These are phyloP conservation scores for Trachymyrmex septentrionalis DNA, from an alignment of 1,140 invertebrate species.

Conservation along the genomic window DNA sequence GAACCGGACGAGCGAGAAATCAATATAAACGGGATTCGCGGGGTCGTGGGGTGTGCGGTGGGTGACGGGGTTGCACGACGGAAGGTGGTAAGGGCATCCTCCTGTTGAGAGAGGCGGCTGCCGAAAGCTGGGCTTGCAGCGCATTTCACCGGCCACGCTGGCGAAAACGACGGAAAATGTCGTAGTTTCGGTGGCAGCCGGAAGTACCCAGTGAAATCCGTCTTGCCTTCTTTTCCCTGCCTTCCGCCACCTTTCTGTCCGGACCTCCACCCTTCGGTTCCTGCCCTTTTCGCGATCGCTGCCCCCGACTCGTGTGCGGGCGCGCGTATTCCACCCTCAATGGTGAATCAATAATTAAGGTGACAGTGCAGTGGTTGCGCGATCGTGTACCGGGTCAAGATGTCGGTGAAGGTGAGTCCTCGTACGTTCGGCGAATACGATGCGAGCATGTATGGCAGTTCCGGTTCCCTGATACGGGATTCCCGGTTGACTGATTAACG, in stretches of 20 bases:
- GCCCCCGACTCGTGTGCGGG: constrained; percentile 7
- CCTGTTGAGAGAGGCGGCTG: constrained; percentile 66
- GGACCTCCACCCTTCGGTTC: neutral
- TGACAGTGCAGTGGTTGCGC: constrained; percentile 75
- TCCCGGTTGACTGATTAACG: neutral
- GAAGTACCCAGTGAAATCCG: constrained; percentile 13
- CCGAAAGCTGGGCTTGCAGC: constrained; percentile 53
- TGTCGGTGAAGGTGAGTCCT: constrained; percentile 84
- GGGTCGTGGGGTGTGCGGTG: constrained; percentile 6
- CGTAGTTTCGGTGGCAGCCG: constrained; percentile 27
- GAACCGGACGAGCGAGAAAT: constrained; percentile 61
- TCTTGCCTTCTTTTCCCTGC: neutral
- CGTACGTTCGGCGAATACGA: constrained; percentile 13
- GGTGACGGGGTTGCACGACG: constrained; percentile 78
- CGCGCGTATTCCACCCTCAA: constrained; percentile 48
- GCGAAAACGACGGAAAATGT: constrained; percentile 72
- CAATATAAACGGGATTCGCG: constrained; percentile 63
- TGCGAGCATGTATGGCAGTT: neutral
- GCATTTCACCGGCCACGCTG: constrained; percentile 57
- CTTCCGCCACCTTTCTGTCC: neutral
- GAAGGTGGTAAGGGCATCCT: constrained; percentile 76
- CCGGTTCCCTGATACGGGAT: constrained; percentile 3
- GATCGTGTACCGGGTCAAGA: constrained; percentile 76
- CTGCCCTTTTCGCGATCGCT: neutral
- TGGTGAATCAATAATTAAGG: constrained; percentile 75